These are phyloP conservation scores for Drosophila kanekoi DNA, from an alignment of 2,888 invertebrate species.

Conservation along the genomic window DNA sequence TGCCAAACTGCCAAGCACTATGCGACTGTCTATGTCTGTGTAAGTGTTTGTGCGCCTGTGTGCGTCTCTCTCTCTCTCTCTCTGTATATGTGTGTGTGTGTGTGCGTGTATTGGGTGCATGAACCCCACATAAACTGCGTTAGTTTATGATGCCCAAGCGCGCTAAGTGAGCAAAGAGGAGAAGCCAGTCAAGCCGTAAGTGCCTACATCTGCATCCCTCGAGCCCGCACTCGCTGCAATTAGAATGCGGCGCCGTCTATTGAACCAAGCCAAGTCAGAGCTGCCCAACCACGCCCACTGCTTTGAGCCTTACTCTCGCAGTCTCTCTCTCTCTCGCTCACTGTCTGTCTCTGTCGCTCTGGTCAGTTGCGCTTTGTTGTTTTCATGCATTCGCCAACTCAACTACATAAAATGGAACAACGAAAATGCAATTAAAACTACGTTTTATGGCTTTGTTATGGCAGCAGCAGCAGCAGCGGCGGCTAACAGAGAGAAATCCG, in stretches of 20 bases:
- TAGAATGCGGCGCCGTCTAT: slow-evolving; percentile 77
- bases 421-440: slow-evolving; percentile 85
- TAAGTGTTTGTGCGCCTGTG: slow-evolving; percentile 10
- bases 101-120: slow-evolving; percentile 63
- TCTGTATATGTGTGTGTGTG: slow-evolving; percentile 9
- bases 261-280: slow-evolving; percentile 54
- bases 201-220: slow-evolving; percentile 67
- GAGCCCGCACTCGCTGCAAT: slow-evolving; percentile 56
- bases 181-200: slow-evolving; percentile 65
- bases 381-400: slow-evolving; percentile 79
- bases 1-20: slow-evolving; percentile 50
- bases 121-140: slow-evolving; percentile 75
- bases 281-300: slow-evolving; percentile 7
- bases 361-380: slow-evolving; percentile 71
- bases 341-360: slow-evolving; percentile 11
- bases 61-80: slow-evolving; percentile 9
- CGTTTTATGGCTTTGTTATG: slow-evolving; percentile 84
- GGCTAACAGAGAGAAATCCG: slow-evolving; percentile 22
- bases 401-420: slow-evolving; percentile 84
- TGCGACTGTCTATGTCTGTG: not conserved
- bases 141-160: slow-evolving; percentile 74
- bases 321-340: slow-evolving; percentile 8
- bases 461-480: slow-evolving; percentile 49
- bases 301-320: not conserved
- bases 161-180: slow-evolving; percentile 55